Base-by-base conservation (phyloP, 2,888 invertebrate genomes). In the Chrysolina americana region DNA sequence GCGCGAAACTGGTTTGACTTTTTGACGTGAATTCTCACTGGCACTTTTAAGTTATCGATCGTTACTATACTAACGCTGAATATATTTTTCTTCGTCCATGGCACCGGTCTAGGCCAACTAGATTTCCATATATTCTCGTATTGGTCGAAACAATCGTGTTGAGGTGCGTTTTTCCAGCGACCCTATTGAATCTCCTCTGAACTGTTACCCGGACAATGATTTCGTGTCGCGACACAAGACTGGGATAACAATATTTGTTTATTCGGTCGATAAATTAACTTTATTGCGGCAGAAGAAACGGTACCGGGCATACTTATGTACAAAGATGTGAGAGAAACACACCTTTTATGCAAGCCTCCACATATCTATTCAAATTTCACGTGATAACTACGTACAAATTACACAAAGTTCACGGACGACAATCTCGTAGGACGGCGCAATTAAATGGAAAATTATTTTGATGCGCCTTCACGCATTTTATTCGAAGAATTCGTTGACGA, bases 331-430 rank as follows among this genome's bases (percentile, higher is more conserved):
- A 68, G 66, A 68, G 50, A 53, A 68, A 68, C 68, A 68, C 68
- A 68, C 68, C 68, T 68, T 56, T 53, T 8, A 68, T 50, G 53
- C 68, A 53, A 53, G 68, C 53, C 50, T 68, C 36, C 41, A 53
- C 68, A 68, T 68, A 53, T 53, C 53, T 68, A 68, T 68, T 68
- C 50, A 68, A 68, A 68, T 68, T 68, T 68, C 53, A 41, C 68
- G 53, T 68, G 66, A 68, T 68, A 68, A 53, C 19, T 53, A 41
- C 68, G 68, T 53, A 53, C 41, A 53, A 68, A 68, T 68, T 68
- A 68, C 41, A 19, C 19, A 41, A 68, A 21, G 53, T 50, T 68
- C 68, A 41, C 36, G 41, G 68, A 23, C 19, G 28, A 53, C 36
- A 28, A 13, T 50, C 11, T 53, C 68, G 68, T 68, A 53, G 53